Evolutionary conservation across 2,797 vertebrate genomes (phyloP), one percentile per base, ranked within the genome.

Genomic region (Molossus alvarezi): DNA sequence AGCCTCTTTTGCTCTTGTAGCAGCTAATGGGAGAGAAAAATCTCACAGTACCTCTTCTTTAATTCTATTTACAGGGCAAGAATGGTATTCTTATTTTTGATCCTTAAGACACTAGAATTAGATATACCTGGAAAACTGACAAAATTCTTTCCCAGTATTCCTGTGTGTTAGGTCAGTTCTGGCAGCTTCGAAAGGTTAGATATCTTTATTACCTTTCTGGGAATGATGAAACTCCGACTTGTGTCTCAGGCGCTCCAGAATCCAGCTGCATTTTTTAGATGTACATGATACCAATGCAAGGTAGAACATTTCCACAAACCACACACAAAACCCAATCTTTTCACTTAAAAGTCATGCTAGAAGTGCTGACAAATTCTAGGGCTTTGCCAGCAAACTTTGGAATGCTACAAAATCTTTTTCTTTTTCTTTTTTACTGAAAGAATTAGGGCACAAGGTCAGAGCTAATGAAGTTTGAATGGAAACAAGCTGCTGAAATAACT

Each of bases 21-120:
- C 75, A 45, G 58, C 23, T 55, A 9, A 0, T 18, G 76, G 90
- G 14, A 41, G 25, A 87, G 69, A 55, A 81, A 82, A 27, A 1
- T 3, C 3, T 88, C 72, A 23, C 9, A 9, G 13, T 12, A 21
- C n/a, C 1, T 25, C 53, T 87, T 7, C 9, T 15, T 72, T 48
- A 64, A 65, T 64, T 84, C 37, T 45, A 17, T 83, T 88, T 84
- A 57, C 15, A 90, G n/a, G 55, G 2, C 29, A 21, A 86, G 45
- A 65, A 9, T n/a, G 25, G 55, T 72, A 33, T 45, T 81, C 45
- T 93, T 57, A n/a, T 65, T 80, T 95, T 84, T 95, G 71, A 72
- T 93, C 72, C 45, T 81, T 90, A 75, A 90, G 14, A 75, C 88
- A 41, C 17, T 83, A n/a, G n/a, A 82, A 81, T 87, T 93, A 82